Conservation (phyloP, 2,888 invertebrate genomes). For the Agonopterix subpropinquella region DNA sequence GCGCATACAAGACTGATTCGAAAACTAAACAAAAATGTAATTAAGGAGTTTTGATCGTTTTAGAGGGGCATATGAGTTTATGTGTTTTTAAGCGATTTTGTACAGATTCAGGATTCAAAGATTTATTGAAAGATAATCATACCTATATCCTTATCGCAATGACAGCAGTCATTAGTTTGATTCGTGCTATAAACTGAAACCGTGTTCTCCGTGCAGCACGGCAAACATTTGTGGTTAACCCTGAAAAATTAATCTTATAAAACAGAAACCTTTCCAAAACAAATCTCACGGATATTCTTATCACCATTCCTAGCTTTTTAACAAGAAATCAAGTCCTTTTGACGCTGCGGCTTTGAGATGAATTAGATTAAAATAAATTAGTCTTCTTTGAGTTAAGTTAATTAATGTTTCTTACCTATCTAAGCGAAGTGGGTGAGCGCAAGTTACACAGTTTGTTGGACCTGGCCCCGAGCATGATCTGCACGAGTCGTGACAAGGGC, state of each 20-base stretch:
- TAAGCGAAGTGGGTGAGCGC: constrained; percentile 80
- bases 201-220: constrained; percentile 80
- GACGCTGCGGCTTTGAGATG: constrained; percentile 1
- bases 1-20: no score
- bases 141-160: constrained; percentile 83
- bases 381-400: constrained; percentile 2
- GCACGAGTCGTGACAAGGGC: constrained; percentile 82
- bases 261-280: background rate
- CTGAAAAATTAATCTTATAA: constrained; percentile 38
- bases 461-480: constrained; percentile 83
- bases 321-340: constrained; percentile 2
- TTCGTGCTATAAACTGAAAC: constrained; percentile 45
- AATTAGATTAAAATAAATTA: constrained; percentile 6
- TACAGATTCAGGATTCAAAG: background rate
- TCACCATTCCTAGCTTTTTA: background rate
- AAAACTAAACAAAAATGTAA: no score
- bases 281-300: background rate
- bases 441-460: constrained; percentile 81
- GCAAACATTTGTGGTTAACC: constrained; percentile 84
- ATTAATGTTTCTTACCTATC: constrained; percentile 64
- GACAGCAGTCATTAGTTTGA: constrained; percentile 75
- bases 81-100: no score
- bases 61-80: no score
- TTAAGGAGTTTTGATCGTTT: no score
- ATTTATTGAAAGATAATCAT: constrained; percentile 2